Conservation (phyloP, 2,113 vertebrate genomes). For the Scomber japonicus region DNA sequence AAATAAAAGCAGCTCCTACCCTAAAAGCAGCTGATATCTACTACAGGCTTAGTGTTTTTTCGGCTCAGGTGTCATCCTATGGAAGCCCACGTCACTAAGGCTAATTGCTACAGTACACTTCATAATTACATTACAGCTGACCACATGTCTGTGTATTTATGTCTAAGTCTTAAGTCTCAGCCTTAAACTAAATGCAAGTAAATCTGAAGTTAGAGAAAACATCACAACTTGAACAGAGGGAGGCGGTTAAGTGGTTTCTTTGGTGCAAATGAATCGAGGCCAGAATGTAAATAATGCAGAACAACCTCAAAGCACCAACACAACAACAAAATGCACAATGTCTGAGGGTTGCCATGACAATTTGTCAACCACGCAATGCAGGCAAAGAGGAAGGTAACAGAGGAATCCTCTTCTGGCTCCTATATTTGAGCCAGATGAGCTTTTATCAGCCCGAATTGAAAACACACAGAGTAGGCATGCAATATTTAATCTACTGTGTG, state of each 20-base stretch:
- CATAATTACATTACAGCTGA: background rate
- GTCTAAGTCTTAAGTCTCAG: background rate
- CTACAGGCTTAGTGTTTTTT: background rate
- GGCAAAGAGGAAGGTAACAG: no score
- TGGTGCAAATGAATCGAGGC: background rate
- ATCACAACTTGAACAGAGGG: background rate
- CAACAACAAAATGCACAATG: background rate
- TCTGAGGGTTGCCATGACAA: background rate
- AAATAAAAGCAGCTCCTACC: slow-evolving; percentile 43
- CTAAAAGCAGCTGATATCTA: slow-evolving; percentile 41
- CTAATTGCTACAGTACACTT: background rate
- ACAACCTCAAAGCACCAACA: background rate
- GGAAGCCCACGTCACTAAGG: background rate
- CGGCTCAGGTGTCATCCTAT: slow-evolving; percentile 38
- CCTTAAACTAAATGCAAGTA: no score
- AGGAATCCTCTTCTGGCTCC: background rate
- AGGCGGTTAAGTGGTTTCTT: no score
- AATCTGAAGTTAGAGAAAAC: background rate
- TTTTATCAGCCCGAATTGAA: background rate
- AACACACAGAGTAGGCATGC: no score
- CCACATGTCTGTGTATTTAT: background rate
- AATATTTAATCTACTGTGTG: no score
- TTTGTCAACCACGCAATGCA: background rate
- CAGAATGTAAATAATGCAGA: background rate
- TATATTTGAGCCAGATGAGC: background rate